Evolutionary conservation across 2,888 invertebrate species (phyloP).

Genomic region (Dermolepida albohirtum): DNA sequence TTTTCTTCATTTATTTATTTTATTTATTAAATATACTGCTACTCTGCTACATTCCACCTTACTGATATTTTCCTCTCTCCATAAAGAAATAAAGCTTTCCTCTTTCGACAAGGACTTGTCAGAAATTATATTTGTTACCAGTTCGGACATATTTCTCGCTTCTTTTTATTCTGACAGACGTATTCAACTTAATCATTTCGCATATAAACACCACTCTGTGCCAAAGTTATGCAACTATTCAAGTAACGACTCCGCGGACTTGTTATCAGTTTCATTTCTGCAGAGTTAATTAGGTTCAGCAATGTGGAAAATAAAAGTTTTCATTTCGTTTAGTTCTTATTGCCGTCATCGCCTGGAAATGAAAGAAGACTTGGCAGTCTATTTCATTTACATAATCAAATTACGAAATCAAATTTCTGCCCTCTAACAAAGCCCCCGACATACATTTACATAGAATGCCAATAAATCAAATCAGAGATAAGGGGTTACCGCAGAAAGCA

Average conservation of each 20-base stretch:
- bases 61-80: too few species aligned
- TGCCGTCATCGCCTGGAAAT: slow-evolving; percentile 7
- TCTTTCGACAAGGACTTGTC: neutral
- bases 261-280: slow-evolving; percentile 25
- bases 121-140: neutral
- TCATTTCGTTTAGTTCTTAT: slow-evolving; percentile 37
- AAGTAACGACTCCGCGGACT: slow-evolving; percentile 36
- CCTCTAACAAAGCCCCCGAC: slow-evolving; percentile 30
- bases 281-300: slow-evolving; percentile 38
- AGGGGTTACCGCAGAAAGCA: slow-evolving; percentile 10
- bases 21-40: too few species aligned
- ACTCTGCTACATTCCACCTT: too few species aligned
- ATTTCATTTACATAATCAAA: slow-evolving; percentile 42
- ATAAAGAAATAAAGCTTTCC: too few species aligned
- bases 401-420: slow-evolving; percentile 42
- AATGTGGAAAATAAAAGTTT: slow-evolving; percentile 35
- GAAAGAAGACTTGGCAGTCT: slow-evolving; percentile 31
- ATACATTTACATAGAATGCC: slow-evolving; percentile 37
- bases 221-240: slow-evolving; percentile 32
- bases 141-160: neutral
- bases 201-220: too few species aligned
- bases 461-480: slow-evolving; percentile 29
- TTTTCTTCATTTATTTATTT: too few species aligned
- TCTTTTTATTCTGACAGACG: too few species aligned
- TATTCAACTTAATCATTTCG: too few species aligned